Conservation (phyloP, 2,113 vertebrate species). For the Cnemophilus loriae region DNA sequence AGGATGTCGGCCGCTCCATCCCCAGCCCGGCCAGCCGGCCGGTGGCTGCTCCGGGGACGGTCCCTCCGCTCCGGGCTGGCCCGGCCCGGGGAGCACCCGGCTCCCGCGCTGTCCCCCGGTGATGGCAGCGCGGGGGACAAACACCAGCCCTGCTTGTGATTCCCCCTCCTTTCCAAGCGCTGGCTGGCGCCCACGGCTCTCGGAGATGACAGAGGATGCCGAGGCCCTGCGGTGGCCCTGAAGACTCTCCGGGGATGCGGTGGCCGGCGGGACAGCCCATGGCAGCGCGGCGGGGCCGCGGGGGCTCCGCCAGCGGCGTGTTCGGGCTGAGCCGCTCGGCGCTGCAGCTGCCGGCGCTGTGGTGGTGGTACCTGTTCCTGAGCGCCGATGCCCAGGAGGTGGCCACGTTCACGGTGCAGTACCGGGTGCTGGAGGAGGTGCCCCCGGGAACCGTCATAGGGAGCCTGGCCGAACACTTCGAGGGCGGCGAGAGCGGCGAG, state of each 20-base stretch:
- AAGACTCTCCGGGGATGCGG: neutral
- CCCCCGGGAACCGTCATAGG: constrained; percentile 80
- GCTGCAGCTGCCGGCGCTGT: constrained; percentile 57
- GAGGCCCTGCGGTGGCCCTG: neutral
- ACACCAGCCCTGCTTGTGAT: neutral
- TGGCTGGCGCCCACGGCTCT: neutral
- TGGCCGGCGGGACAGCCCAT: neutral
- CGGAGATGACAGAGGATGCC: neutral
- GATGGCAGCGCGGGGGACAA: neutral
- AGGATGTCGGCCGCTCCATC: constrained; percentile 69
- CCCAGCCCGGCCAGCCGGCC: constrained; percentile 39
- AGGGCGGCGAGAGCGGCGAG: constrained; percentile 60
- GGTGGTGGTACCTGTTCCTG: constrained; percentile 65
- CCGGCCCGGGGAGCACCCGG: neutral
- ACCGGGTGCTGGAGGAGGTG: constrained; percentile 85
- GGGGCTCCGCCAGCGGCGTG: neutral
- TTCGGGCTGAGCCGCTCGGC: constrained; percentile 35
- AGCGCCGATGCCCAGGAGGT: constrained; percentile 65
- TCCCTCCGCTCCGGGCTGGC: neutral
- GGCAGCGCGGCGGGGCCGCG: neutral
- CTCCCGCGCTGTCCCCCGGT: neutral
- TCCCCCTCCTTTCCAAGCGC: neutral
- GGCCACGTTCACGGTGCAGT: constrained; percentile 73
- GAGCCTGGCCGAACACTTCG: constrained; percentile 77
- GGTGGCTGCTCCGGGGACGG: constrained; percentile 4